Base-by-base conservation (phyloP, 2,797 vertebrate species). In the Parotocinclus haroldoi region DNA sequence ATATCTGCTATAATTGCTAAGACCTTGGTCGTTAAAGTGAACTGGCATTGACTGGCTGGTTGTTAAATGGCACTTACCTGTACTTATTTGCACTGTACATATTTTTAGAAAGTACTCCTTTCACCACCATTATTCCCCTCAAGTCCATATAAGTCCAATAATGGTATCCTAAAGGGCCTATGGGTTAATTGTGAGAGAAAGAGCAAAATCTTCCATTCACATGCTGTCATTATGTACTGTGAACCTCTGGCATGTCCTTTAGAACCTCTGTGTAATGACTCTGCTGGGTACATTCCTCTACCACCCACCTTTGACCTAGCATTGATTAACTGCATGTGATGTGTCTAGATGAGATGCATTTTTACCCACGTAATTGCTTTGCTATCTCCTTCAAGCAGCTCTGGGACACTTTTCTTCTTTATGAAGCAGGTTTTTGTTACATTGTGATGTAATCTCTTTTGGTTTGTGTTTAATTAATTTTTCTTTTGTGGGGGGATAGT, bases 231-330 rank as follows among this genome's bases (percentile, higher is more conserved):
- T 54, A 13, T 46, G 13, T 13, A 40, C 8, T 40, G 10, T 58
- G 39, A 52, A 39, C 50, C 51, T 36, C 16, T 9, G 19, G 45
- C n/a, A 50, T 63, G 36, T 68, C 53, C 73, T 46, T 68, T 49
- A 52, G 49, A 57, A 52, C 53, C 61, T 56, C 58, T 56, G 65
- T 62, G 56, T 57, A 54, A 58, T 74, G 39, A 52, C 55, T 38
- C 54, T 65, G 71, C 66, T 42, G 58, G 73, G 58, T 66, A 66
- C 50, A 69, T 74, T 73, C 68, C 71, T 78, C 60, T 68, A 73
- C 73, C 69, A 65, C 71, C 68, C 62, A 66, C 73, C 56, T 63
- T 50, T 66, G 58, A 53, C 63, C 67, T 51, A 38, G 68, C 59
- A 71, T 71, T 71, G 68, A 75, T 75, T 75, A 70, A 75, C 58